Percentiles rank a stretch among this genome's conserved stretches.
Evolutionary conservation across 2,113 vertebrate species (phyloP).

Genomic region (Emberiza fucata): DNA sequence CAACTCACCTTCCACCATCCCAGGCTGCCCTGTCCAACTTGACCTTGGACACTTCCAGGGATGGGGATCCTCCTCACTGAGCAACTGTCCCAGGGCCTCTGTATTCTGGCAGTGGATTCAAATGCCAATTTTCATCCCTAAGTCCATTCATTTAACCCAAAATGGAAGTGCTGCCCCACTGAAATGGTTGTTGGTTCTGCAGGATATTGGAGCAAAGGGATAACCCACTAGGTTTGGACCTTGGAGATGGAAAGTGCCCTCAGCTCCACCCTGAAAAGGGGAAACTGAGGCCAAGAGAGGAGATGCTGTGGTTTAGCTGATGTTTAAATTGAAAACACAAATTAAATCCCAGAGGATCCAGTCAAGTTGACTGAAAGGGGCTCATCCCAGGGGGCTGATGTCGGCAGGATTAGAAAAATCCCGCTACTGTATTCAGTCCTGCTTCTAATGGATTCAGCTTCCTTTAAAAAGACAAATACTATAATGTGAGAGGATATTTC

Average conservation of each 20-base stretch:
- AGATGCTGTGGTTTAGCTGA: background rate
- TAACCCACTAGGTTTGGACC: background rate
- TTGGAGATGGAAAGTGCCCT: background rate
- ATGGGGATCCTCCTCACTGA: background rate
- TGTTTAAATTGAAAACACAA: background rate
- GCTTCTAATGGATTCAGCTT: background rate
- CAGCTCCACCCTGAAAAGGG: background rate
- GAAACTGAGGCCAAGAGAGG: background rate
- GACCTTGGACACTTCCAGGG: background rate
- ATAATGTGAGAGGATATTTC: conserved; percentile 11
- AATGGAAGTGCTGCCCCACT: rapidly evolving
- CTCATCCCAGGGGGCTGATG: background rate
- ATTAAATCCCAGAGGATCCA: background rate
- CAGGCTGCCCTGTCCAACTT: background rate
- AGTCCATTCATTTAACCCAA: background rate
- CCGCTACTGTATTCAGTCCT: background rate
- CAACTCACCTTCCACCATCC: background rate
- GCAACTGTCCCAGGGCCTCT: background rate
- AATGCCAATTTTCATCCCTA: background rate
- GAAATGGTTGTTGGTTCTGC: background rate
- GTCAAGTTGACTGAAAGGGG: background rate
- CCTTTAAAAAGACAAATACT: conserved; percentile 12
- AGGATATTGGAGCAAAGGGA: background rate
- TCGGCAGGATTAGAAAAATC: background rate
- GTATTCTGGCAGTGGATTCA: background rate